These are phyloP conservation scores for Zaprionus davidi DNA, from an alignment of 1,140 invertebrate species.

Conservation along the genomic window DNA sequence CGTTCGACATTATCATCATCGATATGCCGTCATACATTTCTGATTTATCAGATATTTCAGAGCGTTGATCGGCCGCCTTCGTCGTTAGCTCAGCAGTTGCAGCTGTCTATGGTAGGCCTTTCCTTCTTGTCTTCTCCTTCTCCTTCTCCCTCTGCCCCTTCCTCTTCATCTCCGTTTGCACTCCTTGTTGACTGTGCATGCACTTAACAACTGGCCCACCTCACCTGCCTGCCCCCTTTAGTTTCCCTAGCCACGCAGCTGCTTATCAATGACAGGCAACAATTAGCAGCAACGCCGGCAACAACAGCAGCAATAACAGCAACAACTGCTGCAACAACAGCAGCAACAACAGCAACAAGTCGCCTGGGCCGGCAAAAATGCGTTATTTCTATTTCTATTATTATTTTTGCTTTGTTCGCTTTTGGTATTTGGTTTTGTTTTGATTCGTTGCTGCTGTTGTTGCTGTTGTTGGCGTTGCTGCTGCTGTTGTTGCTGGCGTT, in stretches of 20 bases:
- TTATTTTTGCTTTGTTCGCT: slow-evolving; percentile 1
- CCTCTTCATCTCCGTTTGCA: not conserved
- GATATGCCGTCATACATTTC: not conserved
- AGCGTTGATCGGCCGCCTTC: not conserved
- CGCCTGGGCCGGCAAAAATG: slow-evolving; percentile 26
- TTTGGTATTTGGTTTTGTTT: slow-evolving; percentile 13
- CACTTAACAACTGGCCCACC: slow-evolving; percentile 32
- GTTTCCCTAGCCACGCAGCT: slow-evolving; percentile 16
- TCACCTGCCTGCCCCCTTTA: slow-evolving; percentile 1
- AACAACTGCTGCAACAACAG: not conserved
- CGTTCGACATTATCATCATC: not conserved
- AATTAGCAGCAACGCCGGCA: slow-evolving; percentile 48
- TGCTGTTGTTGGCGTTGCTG: slow-evolving; percentile 5
- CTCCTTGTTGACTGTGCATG: slow-evolving; percentile 12
- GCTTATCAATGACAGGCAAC: slow-evolving; percentile 55
- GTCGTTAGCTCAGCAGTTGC: too few relatives aligned
- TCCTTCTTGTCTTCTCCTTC: not conserved
- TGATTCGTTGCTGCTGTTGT: slow-evolving; percentile 7
- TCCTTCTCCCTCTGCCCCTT: not conserved
- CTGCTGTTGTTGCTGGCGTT: slow-evolving; percentile 5
- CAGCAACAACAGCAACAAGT: slow-evolving; percentile 8
- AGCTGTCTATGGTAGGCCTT: not conserved
- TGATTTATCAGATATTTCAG: not conserved
- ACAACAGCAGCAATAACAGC: slow-evolving; percentile 9
- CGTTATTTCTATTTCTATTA: slow-evolving; percentile 31